phyloP scores from a whole-genome alignment of 1,140 invertebrate genomes.

The Brachionus rotundiformis region DNA sequence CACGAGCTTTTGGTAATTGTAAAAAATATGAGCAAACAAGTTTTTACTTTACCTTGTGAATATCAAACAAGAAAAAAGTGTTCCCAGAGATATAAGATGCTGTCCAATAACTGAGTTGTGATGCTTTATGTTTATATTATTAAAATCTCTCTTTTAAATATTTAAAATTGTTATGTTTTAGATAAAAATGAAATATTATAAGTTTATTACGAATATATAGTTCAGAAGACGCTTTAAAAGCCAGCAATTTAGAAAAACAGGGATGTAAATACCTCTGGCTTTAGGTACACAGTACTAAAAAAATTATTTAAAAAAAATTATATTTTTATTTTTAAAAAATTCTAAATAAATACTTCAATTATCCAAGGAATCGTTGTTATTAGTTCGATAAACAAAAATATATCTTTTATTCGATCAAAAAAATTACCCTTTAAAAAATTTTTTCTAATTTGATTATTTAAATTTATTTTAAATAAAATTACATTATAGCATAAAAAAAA shows the following conservation, averaged over 20 bases:
- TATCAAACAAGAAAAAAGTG: slow-evolving; percentile 44
- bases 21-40: not conserved
- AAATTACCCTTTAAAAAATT: slow-evolving; percentile 33
- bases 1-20: not conserved
- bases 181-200: not conserved
- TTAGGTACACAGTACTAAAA: not conserved
- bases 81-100: slow-evolving; percentile 43
- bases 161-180: not conserved
- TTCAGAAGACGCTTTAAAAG: slow-evolving; percentile 43
- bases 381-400: slow-evolving; percentile 32
- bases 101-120: slow-evolving; percentile 48
- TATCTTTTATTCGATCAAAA: slow-evolving; percentile 25
- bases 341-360: slow-evolving; percentile 11
- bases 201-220: slow-evolving; percentile 33
- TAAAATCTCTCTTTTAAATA: slow-evolving; percentile 32
- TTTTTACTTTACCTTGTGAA: slow-evolving; percentile 40
- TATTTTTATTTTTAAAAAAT: not conserved
- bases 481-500: slow-evolving; percentile 47
- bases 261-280: slow-evolving; percentile 45
- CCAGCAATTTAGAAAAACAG: slow-evolving; percentile 52
- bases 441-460: not conserved
- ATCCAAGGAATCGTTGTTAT: slow-evolving; percentile 48
- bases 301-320: not conserved
- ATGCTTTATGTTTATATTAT: slow-evolving; percentile 51
- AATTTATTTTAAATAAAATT: not conserved